Base-by-base conservation (phyloP, 2,113 vertebrate genomes). In the Charina bottae region DNA sequence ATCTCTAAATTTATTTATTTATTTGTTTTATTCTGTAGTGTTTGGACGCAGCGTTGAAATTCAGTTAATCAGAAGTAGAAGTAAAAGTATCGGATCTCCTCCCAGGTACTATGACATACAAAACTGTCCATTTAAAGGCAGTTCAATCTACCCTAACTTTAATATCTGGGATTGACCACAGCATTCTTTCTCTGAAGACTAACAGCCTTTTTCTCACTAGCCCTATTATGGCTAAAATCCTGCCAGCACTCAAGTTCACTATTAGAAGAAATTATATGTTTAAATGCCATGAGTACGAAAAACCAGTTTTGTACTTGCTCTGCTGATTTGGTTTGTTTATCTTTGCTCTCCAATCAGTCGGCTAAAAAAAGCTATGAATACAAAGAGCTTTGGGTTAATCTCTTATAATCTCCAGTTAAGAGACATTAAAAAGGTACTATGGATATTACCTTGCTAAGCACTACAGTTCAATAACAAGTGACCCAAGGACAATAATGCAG, bases 81-180 rank as follows among this genome's bases (percentile, higher is more conserved):
- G 86, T 58, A 58, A 87, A 59, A 59, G 26, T 17, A 53, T 19
- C 28, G 6, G 0, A 89, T 64, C 37, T 28, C 58, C 26, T 68
- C 60, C 46, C 1, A 68, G 15, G 8, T 26, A 26, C 12, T 49
- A 62, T 62, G 26, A 88, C 26, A 53, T 53, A 46, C 13, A 72
- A 72, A 72, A 72, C n/a, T 33, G 64, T 72, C 64, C n/a, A 85
- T 28, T 88, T 89, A 91, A 87, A 83, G 3, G 23, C 56, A 94
- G 6, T 85, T 56, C n/a, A 90, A 37, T 17, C 12, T 15, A 37
- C n/a, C 56, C 23, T 23, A 28, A n/a, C 54, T 53, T 23, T 28
- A 46, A 17, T 21, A 49, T 59, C 42, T 26, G 54, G 54, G 21
- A 6, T 55, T 56, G 53, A 64, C 64, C 37, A n/a, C 21, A 53